Base-by-base conservation (phyloP, 1,140 invertebrate genomes). In the Anastrepha obliqua region DNA sequence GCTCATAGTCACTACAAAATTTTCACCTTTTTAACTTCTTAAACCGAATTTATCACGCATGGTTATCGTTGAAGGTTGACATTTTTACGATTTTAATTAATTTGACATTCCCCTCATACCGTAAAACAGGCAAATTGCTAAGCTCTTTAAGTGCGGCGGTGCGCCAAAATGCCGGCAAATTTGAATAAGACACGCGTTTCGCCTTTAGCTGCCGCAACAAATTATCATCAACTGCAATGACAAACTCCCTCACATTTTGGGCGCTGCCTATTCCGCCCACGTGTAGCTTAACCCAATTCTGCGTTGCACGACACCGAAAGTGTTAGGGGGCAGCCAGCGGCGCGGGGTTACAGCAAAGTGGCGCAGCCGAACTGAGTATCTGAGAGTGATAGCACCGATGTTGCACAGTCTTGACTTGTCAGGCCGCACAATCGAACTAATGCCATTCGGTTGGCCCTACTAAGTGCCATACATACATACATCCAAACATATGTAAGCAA, bases 31-130 rank as follows among this genome's bases (percentile, higher is more conserved):
- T 74, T 17, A 74, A 74, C 70, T 74, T 74, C 5, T 74, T 74
- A 47, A 74, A 74, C 29, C 44, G 29, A 74, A 74, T 74, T 74
- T 74, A 74, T 74, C 44, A 74, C 70, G 44, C 70, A 74, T 74
- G 70, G 6, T 17, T 29, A n/a, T n/a, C 70, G 17, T 29, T 51
- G 70, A 8, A n/a, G 47, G 70, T 74, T 74, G 17, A 74, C 70
- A 74, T 74, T 74, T 74, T 74, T 74, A 74, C 44, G 70, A 74
- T 74, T 74, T 74, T 74, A 74, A 74, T 74, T 74, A 74, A 74
- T 74, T 74, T 74, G 67, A 74, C 44, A 74, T 74, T 15, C 39
- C 8, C 70, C 70, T 9, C 70, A 7, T 39, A 2, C 3, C 3
- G 42, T n/a, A 3, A 15, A 29, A 29, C 13, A 70, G 44, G 44